Evolutionary conservation across 2,888 invertebrate genomes (phyloP).

Genomic region (Scrobipalpa atriplicella): DNA sequence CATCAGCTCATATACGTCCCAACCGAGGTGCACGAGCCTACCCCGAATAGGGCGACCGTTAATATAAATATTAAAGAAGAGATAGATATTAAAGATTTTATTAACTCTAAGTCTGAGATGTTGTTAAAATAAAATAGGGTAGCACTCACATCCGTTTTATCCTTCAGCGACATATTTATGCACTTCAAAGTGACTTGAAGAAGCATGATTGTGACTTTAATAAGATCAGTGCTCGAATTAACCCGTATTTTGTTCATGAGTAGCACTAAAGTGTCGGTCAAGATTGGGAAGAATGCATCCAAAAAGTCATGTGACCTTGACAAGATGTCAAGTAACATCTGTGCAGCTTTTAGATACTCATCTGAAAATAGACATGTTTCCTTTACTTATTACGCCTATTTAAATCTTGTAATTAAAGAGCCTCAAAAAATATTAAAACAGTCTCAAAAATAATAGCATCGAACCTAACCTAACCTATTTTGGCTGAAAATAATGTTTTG

Average conservation of each 20-base stretch:
- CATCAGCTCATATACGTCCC: too few relatives aligned
- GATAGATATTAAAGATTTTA: too few relatives aligned
- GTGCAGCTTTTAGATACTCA: neutral
- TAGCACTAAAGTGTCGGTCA: neutral
- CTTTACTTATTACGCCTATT: too few relatives aligned
- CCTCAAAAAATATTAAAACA: too few relatives aligned
- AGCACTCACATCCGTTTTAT: neutral
- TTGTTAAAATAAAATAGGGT: neutral
- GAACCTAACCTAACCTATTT: too few relatives aligned
- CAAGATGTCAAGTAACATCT: neutral
- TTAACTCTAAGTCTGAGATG: too few relatives aligned
- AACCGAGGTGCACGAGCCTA: too few relatives aligned
- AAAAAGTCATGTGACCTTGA: neutral
- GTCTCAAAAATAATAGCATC: too few relatives aligned
- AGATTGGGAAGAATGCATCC: neutral
- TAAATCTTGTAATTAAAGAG: too few relatives aligned
- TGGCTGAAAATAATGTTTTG: too few relatives aligned
- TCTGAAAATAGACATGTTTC: neutral
- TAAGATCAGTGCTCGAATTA: neutral
- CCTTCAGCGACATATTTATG: slow-evolving; percentile 1
- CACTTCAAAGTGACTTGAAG: neutral
- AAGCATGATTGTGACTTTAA: neutral
- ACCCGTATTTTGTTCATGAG: neutral
- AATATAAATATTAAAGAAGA: too few relatives aligned
- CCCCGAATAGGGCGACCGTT: too few relatives aligned